These are phyloP conservation scores for Atherix ibis DNA, from an alignment of 2,888 invertebrate species.

Conservation along the genomic window DNA sequence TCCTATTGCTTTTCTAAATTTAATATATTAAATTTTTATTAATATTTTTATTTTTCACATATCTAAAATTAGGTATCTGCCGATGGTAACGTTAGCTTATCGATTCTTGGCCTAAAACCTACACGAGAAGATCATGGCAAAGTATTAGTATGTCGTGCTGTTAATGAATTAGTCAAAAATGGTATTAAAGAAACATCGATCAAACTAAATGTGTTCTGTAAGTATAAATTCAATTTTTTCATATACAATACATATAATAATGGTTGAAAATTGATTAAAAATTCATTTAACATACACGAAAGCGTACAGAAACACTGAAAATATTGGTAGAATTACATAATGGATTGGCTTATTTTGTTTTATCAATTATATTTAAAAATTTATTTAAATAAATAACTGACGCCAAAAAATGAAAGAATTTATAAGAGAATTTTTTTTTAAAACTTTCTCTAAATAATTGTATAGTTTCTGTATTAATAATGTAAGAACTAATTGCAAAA, in stretches of 20 bases:
- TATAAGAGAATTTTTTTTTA: too few relatives aligned
- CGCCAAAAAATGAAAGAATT: too few relatives aligned
- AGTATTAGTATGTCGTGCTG: constrained; percentile 63
- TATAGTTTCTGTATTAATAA: too few relatives aligned
- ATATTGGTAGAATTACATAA: too few relatives aligned
- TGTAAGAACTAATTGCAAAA: too few relatives aligned
- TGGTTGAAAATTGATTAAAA: background rate
- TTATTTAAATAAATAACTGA: too few relatives aligned
- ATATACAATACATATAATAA: background rate
- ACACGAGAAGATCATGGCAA: constrained; percentile 63
- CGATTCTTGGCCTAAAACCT: constrained; percentile 58
- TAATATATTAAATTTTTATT: background rate
- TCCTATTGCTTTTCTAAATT: too few relatives aligned
- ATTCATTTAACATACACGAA: too few relatives aligned
- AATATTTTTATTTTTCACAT: background rate
- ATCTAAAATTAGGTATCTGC: constrained; percentile 50
- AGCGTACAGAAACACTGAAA: too few relatives aligned
- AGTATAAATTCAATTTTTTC: constrained; percentile 33
- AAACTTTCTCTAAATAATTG: too few relatives aligned
- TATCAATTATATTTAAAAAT: too few relatives aligned
- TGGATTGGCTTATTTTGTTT: too few relatives aligned
- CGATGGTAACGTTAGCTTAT: constrained; percentile 68
- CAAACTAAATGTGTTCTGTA: constrained; percentile 76
- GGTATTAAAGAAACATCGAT: constrained; percentile 62
- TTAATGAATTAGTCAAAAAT: constrained; percentile 56